Evolutionary conservation across 1,140 invertebrate genomes (phyloP), one percentile per base, ranked within the genome.

Genomic region (Melitaea cinxia): DNA sequence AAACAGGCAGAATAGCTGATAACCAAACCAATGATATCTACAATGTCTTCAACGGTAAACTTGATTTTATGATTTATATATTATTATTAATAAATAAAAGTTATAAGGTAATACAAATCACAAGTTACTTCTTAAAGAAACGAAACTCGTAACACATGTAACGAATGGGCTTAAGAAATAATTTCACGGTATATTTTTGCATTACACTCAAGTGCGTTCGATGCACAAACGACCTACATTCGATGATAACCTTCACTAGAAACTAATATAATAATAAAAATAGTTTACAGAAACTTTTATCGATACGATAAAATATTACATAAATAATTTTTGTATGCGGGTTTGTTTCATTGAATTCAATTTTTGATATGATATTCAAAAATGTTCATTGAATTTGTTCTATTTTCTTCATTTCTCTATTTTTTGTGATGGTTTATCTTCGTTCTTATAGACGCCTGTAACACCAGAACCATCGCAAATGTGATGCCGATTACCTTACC

Each of bases 151-250:
- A 17, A 23, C 12, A 21, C 21, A 23, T 21, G n/a, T n/a, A n/a
- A 7, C 19, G 23, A 47, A 47, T 47, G 19, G 4, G 12, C 23
- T 23, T 23, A 2, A 47, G 9, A 68, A 54, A 19, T n/a, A 62
- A 58, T 68, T 68, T 37, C 59, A 50, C 37, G 65, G 59, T 54
- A 62, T 23, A 23, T 47, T 47, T 47, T 47, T 19, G 42, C 42
- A 21, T 21, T 47, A 21, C 17, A n/a, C 42, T 47, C 42, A 9
- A 10, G 23, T 47, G 42, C 42, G 23, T 47, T 47, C 42, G 42
- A 47, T 47, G 42, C 42, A 45, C 39, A n/a, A 17, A 23, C 30
- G 17, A 55, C 19, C 33, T 39, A 39, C 54, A 42, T 42, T 37
- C 17, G 12, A 30, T 47, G 24, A 53, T 54, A 62, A 53, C 60